Evolutionary conservation across 2,113 vertebrate genomes (phyloP).

Genomic region (Geococcyx californianus): DNA sequence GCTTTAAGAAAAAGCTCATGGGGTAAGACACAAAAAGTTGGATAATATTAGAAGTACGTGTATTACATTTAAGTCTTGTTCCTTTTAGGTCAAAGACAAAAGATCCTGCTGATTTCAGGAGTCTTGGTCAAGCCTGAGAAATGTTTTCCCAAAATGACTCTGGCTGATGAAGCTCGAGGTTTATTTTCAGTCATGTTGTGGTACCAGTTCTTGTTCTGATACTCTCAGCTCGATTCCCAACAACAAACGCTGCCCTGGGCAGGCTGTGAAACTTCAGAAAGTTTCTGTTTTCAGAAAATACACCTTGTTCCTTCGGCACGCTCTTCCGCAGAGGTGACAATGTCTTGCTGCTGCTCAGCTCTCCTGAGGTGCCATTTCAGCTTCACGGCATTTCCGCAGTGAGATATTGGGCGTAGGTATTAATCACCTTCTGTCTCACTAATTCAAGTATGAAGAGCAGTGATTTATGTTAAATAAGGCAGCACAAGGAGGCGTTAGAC

Average conservation of each 20-base stretch:
- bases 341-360: not conserved
- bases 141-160: not conserved
- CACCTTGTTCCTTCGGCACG: not conserved
- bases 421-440: not conserved
- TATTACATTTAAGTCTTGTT: not conserved
- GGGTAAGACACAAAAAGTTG: not conserved
- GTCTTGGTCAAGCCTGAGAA: not conserved
- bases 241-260: not conserved
- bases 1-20: not conserved
- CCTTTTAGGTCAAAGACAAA: slow-evolving; percentile 6
- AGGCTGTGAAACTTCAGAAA: not conserved
- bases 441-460: not conserved
- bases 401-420: not conserved
- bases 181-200: not conserved
- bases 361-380: not conserved
- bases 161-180: not conserved
- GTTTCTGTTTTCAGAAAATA: not conserved
- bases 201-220: not conserved
- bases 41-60: not conserved
- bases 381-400: not conserved
- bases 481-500: not conserved
- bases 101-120: slow-evolving; percentile 20
- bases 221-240: not conserved
- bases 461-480: not conserved
- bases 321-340: not conserved